phyloP scores from a whole-genome alignment of 1,140 invertebrate species.

The Neodiprion lecontei region DNA sequence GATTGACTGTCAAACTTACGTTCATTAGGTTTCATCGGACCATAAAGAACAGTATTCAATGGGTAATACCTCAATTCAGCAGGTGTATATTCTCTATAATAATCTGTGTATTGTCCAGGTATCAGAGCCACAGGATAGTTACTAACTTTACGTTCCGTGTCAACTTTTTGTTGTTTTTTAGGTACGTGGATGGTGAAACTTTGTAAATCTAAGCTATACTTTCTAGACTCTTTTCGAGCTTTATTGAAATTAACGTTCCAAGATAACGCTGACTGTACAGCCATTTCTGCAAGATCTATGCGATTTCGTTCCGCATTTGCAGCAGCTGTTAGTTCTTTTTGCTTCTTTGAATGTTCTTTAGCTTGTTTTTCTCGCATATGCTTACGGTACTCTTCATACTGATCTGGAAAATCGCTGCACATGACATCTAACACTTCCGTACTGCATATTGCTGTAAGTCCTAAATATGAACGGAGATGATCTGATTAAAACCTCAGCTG shows the following conservation, averaged over 20 bases:
- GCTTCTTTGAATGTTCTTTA: slow-evolving; percentile 74
- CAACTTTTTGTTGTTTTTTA: slow-evolving; percentile 60
- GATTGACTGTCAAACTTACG: slow-evolving; percentile 63
- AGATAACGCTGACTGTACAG: slow-evolving; percentile 83
- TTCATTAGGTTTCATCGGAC: slow-evolving; percentile 68
- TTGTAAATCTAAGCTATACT: slow-evolving; percentile 78
- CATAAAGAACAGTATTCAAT: slow-evolving; percentile 87
- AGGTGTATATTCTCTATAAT: slow-evolving; percentile 72
- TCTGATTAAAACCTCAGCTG: too few relatives aligned
- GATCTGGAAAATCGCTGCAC: slow-evolving; percentile 92
- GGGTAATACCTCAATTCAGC: slow-evolving; percentile 82
- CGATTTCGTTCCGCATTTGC: slow-evolving; percentile 63
- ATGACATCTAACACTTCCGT: slow-evolving; percentile 94
- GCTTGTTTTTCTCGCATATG: slow-evolving; percentile 83
- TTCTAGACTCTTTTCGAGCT: slow-evolving; percentile 72
- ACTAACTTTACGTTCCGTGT: slow-evolving; percentile 65
- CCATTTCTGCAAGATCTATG: slow-evolving; percentile 83
- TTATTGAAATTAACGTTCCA: slow-evolving; percentile 91
- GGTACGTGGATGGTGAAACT: slow-evolving; percentile 78
- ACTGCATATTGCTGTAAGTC: slow-evolving; percentile 89
- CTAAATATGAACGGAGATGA: slow-evolving; percentile 52
- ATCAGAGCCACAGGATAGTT: slow-evolving; percentile 90
- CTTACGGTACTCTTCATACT: slow-evolving; percentile 91
- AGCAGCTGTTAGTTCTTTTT: slow-evolving; percentile 66
- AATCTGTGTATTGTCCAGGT: slow-evolving; percentile 92